Evolutionary conservation across 2,113 vertebrate species (phyloP).

Genomic region (Ursus arctos): DNA sequence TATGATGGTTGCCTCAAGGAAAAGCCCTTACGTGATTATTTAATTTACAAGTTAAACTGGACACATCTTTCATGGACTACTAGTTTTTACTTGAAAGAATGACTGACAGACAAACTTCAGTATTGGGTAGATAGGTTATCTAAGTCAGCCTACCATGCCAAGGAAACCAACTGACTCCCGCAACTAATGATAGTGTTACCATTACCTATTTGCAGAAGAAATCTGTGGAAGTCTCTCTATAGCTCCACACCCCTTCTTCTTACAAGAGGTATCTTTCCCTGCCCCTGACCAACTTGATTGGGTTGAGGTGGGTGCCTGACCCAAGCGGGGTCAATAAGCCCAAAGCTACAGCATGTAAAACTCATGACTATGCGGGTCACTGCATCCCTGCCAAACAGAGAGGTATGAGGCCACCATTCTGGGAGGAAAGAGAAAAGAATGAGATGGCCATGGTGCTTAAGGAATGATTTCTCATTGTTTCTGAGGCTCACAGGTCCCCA

Average conservation of each 20-base stretch:
- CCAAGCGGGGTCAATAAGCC: background rate
- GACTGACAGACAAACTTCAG: background rate
- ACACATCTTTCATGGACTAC: background rate
- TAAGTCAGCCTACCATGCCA: background rate
- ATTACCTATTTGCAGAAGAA: background rate
- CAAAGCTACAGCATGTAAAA: background rate
- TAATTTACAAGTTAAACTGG: background rate
- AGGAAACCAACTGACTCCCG: background rate
- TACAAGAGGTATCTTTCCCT: background rate
- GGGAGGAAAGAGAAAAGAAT: background rate
- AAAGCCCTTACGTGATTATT: background rate
- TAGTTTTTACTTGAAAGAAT: background rate
- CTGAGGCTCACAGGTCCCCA: background rate
- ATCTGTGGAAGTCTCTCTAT: background rate
- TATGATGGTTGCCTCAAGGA: background rate
- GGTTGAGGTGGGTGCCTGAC: background rate
- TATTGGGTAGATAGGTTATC: background rate
- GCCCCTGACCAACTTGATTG: background rate
- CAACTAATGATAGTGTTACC: background rate
- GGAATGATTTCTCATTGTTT: background rate
- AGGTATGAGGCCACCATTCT: background rate
- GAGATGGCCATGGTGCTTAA: background rate
- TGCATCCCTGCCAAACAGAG: background rate
- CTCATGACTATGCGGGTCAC: background rate
- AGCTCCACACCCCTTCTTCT: background rate